Conservation (phyloP, 2,113 vertebrate genomes). For the Centropristis striata region DNA sequence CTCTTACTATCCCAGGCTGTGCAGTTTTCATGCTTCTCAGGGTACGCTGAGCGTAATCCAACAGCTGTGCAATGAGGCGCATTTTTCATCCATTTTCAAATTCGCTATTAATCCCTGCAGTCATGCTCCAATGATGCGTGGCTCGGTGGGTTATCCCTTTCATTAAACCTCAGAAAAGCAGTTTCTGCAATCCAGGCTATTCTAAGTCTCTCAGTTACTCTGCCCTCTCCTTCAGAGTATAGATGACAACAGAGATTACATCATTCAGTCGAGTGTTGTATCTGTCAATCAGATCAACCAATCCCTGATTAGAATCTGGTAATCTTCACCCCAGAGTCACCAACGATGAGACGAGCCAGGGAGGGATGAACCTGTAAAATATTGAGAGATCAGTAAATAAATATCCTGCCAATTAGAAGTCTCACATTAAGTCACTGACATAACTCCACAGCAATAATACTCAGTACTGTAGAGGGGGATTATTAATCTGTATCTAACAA, state of each 20-base stretch:
- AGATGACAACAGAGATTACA: constrained; percentile 65
- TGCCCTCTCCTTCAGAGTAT: constrained; percentile 28
- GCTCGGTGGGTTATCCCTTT: constrained; percentile 78
- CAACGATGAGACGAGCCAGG: constrained; percentile 85
- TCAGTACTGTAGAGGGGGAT: not conserved
- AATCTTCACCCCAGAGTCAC: constrained; percentile 83
- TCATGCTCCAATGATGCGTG: constrained; percentile 60
- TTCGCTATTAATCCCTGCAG: constrained; percentile 73
- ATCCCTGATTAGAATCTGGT: constrained; percentile 84
- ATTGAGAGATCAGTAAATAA: constrained; percentile 31
- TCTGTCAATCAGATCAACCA: constrained; percentile 52
- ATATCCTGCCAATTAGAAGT: not conserved
- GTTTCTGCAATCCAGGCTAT: constrained; percentile 72
- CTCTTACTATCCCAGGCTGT: constrained; percentile 68
- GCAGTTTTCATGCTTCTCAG: constrained; percentile 74
- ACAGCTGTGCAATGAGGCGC: constrained; percentile 78
- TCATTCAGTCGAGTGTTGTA: constrained; percentile 69
- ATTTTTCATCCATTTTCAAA: constrained; percentile 78
- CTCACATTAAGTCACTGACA: not conserved
- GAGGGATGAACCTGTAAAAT: constrained; percentile 84
- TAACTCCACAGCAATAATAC: constrained; percentile 9
- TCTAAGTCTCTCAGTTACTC: constrained; percentile 51
- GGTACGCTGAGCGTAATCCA: constrained; percentile 68
- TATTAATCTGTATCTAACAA: not conserved
- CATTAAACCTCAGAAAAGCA: constrained; percentile 75